Conservation (phyloP, 2,797 vertebrate genomes). For the Acropternis orthonyx region DNA sequence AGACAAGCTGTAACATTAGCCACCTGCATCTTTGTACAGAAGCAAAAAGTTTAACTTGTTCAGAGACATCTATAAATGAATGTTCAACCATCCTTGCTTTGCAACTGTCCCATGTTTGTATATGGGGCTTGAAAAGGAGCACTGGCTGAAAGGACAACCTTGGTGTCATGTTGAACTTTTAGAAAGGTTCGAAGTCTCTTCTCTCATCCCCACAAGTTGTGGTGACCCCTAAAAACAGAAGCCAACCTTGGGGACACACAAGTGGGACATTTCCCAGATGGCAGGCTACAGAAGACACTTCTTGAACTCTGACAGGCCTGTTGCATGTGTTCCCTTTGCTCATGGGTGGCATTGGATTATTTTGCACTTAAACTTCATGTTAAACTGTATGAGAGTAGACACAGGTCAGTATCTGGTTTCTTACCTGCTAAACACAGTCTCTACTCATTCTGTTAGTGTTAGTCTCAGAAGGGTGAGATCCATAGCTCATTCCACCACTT, state of each 20-base stretch:
- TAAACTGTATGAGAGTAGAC: neutral
- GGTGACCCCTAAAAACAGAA: neutral
- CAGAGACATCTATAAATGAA: neutral
- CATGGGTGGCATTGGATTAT: neutral
- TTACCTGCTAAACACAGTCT: neutral
- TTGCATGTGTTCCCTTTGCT: neutral
- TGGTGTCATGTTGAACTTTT: neutral
- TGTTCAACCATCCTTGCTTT: neutral
- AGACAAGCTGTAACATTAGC: neutral
- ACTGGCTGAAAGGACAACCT: neutral
- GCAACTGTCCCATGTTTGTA: neutral
- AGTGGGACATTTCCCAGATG: neutral
- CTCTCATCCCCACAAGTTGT: neutral
- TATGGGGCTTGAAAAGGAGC: neutral
- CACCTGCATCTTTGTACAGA: neutral
- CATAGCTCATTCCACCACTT: neutral
- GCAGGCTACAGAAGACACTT: neutral
- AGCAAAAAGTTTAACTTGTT: neutral
- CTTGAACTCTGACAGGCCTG: neutral
- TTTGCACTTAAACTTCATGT: neutral
- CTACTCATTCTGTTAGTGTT: neutral
- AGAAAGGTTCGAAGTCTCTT: neutral
- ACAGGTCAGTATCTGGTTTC: neutral
- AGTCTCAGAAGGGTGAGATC: neutral
- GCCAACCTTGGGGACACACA: rapidly evolving